A percentile compares a stretch with the other conserved stretches of the same genome.
These are phyloP conservation scores for Sebastes minor DNA, from an alignment of 2,797 vertebrate species.

Conservation along the genomic window DNA sequence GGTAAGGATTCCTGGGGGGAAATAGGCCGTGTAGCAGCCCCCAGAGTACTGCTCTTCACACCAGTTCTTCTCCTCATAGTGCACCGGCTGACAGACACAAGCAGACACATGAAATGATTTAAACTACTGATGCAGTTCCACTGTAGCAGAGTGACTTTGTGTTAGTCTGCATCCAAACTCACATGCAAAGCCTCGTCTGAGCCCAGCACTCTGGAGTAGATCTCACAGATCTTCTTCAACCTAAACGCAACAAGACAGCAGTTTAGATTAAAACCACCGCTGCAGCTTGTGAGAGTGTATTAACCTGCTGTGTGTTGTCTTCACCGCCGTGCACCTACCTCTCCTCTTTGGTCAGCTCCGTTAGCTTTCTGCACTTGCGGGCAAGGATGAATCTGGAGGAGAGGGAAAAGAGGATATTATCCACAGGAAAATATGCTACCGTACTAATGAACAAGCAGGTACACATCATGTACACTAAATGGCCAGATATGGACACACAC, in stretches of 20 bases:
- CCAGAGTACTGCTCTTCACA: slow-evolving; percentile 97
- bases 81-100: slow-evolving; percentile 86
- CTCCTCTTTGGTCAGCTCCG: slow-evolving; percentile 89
- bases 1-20: slow-evolving; percentile 95
- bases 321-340: slow-evolving; percentile 76
- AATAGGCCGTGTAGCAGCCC: slow-evolving; percentile 96
- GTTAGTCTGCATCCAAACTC: slow-evolving; percentile 62
- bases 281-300: background rate
- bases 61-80: slow-evolving; percentile 99
- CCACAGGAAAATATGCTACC: background rate
- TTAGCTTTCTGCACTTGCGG: slow-evolving; percentile 89
- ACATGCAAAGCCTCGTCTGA: slow-evolving; percentile 92
- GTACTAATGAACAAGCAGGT: background rate
- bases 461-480: background rate
- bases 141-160: background rate
- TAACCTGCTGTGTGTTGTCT: background rate
- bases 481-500: background rate
- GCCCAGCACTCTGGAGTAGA: slow-evolving; percentile 91
- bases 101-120: background rate
- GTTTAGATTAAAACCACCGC: background rate
- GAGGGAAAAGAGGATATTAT: slow-evolving; percentile 6
- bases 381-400: slow-evolving; percentile 92
- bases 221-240: slow-evolving; percentile 91
- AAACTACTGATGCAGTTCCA: background rate
- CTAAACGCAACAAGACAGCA: slow-evolving; percentile 68